Percentiles rank a stretch among this genome's conserved stretches.
These are phyloP conservation scores for Psittacara wagleri DNA, from an alignment of 2,113 vertebrate species.

Conservation along the genomic window DNA sequence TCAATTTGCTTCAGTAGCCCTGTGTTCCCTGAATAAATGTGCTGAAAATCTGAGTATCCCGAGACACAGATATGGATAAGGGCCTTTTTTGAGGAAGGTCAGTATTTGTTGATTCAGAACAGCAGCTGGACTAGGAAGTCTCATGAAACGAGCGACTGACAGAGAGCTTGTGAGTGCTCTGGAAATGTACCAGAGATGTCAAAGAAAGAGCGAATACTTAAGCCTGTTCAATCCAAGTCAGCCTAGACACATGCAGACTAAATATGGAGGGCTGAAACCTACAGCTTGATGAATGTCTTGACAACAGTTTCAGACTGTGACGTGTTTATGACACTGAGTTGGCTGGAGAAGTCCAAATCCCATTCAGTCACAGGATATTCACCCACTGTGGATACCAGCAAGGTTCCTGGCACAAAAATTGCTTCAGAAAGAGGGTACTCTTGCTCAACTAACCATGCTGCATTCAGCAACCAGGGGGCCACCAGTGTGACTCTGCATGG, in stretches of 20 bases:
- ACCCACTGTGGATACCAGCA: neutral
- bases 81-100: neutral
- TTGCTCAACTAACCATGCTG: neutral
- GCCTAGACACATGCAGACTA: neutral
- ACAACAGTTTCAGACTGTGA: neutral
- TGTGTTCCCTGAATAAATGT: neutral
- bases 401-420: neutral
- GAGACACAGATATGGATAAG: neutral
- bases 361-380: neutral
- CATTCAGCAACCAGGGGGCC: neutral
- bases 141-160: neutral
- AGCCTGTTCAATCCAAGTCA: neutral
- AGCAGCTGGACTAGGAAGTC: neutral
- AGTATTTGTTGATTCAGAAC: neutral
- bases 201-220: neutral
- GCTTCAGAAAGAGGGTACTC: neutral
- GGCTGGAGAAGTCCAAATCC: neutral
- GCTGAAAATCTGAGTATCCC: neutral
- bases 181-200: neutral
- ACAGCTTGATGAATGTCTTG: slow-evolving; percentile 5
- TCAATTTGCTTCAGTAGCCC: neutral
- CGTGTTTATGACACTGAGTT: neutral
- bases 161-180: neutral
- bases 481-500: neutral
- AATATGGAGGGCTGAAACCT: neutral